Evolutionary conservation across 2,888 invertebrate species (phyloP).

Genomic region (Cosmopolites sordidus): DNA sequence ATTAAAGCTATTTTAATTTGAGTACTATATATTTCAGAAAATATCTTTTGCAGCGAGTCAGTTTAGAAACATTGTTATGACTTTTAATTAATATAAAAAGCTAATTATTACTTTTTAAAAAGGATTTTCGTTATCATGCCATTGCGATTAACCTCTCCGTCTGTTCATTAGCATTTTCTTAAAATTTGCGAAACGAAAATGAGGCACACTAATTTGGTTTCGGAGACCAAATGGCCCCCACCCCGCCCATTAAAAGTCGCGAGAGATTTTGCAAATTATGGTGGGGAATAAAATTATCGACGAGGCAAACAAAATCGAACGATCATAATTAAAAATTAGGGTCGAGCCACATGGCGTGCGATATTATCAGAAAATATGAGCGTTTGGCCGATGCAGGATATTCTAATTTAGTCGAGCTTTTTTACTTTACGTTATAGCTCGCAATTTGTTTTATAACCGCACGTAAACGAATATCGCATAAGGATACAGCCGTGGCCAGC

Average conservation of each 20-base stretch:
- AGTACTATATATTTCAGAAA: too few relatives aligned
- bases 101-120: too few relatives aligned
- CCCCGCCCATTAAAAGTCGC: conserved; percentile 20
- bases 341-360: conserved; percentile 16
- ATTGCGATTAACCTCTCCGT: too few relatives aligned
- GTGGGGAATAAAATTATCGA: conserved; percentile 21
- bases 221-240: too few relatives aligned
- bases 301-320: conserved; percentile 4
- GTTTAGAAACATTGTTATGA: too few relatives aligned
- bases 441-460: background rate
- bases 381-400: conserved; percentile 10
- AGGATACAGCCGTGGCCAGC: background rate
- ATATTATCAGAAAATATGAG: conserved; percentile 16
- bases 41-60: too few relatives aligned
- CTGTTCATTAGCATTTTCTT: too few relatives aligned
- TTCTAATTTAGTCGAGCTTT: conserved; percentile 15
- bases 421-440: conserved; percentile 2
- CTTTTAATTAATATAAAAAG: too few relatives aligned
- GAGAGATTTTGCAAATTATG: conserved; percentile 23
- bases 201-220: too few relatives aligned
- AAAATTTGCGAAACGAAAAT: too few relatives aligned
- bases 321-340: conserved; percentile 17
- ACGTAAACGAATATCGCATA: background rate
- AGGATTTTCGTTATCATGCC: too few relatives aligned
- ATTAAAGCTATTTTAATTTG: too few relatives aligned